Conservation (phyloP, 2,888 invertebrate genomes). For the Cheilosia grossa region DNA sequence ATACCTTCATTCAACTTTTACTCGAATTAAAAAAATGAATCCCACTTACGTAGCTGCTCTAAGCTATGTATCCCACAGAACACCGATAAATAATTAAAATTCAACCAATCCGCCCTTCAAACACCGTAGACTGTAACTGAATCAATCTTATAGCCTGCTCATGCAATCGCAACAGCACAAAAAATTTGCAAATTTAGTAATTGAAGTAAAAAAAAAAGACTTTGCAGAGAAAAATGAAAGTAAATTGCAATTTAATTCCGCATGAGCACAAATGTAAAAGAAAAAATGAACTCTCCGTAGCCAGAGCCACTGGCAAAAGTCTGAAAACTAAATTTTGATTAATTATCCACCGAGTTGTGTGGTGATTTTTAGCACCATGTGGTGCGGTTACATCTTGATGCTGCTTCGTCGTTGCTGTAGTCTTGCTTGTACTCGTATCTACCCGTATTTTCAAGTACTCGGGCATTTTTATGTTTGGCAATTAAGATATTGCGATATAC, state of each 20-base stretch:
- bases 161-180: background rate
- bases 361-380: constrained; percentile 27
- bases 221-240: constrained; percentile 12
- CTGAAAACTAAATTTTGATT: constrained; percentile 18
- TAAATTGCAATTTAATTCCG: constrained; percentile 24
- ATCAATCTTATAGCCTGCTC: background rate
- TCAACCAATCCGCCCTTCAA: too few species aligned
- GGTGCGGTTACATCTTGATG: constrained; percentile 24
- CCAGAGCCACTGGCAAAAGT: constrained; percentile 2
- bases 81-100: too few species aligned
- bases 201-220: background rate
- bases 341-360: constrained; percentile 31
- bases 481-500: constrained; percentile 29
- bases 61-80: too few species aligned
- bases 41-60: too few species aligned
- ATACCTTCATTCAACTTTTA: too few species aligned
- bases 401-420: too few species aligned
- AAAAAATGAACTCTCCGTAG: background rate
- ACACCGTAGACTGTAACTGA: background rate
- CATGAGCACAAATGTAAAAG: background rate
- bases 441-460: constrained; percentile 12
- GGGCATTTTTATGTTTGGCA: constrained; percentile 24
- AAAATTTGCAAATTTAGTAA: background rate
- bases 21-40: too few species aligned
- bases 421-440: background rate